Percentiles rank a stretch among this genome's conserved stretches.
These are phyloP conservation scores for Papilio demoleus DNA, from an alignment of 2,888 invertebrate genomes.

Conservation along the genomic window DNA sequence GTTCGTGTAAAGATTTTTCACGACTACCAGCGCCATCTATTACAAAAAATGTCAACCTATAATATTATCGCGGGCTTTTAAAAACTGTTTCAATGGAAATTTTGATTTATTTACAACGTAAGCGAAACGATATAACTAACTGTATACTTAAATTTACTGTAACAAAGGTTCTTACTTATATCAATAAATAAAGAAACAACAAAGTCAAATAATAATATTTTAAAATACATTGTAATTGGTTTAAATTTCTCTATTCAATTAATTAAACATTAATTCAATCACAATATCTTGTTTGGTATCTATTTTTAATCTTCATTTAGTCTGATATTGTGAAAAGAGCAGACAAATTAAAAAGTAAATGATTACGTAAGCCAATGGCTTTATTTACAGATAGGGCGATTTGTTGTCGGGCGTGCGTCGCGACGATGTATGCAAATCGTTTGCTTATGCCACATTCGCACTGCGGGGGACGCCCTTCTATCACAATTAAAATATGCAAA, in stretches of 20 bases:
- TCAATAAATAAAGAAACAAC: too few species aligned
- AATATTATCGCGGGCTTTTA: background rate
- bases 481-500: constrained; percentile 84
- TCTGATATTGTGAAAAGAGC: background rate
- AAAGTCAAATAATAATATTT: too few species aligned
- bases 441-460: constrained; percentile 74
- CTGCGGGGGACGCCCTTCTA: constrained; percentile 62
- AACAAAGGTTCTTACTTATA: too few species aligned
- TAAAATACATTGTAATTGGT: too few species aligned
- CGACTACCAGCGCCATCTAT: background rate
- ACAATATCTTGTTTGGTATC: background rate
- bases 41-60: background rate
- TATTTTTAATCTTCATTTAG: background rate
- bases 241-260: too few species aligned
- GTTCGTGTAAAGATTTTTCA: background rate
- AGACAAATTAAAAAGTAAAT: constrained; percentile 39
- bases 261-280: too few species aligned
- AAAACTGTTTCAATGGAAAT: background rate
- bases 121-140: background rate
- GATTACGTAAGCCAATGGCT: constrained; percentile 44
- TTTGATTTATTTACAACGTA: background rate
- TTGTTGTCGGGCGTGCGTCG: constrained; percentile 56
- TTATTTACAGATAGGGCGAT: constrained; percentile 70
- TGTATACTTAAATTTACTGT: too few species aligned
- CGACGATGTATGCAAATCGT: constrained; percentile 74